phyloP scores from a whole-genome alignment of 2,888 invertebrate species.

The Ochlodes sylvanus region DNA sequence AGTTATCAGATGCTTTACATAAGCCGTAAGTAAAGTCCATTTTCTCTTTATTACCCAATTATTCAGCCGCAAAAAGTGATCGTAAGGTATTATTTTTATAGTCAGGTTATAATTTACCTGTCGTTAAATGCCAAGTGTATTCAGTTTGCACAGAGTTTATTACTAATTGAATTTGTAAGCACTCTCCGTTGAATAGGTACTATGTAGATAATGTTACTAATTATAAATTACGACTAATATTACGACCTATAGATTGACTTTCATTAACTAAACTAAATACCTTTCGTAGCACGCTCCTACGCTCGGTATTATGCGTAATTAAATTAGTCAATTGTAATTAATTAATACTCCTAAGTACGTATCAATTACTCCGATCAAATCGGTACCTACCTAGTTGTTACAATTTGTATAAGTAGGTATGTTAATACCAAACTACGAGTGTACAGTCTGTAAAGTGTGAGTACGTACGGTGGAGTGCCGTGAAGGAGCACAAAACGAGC shows the following conservation, averaged over 20 bases:
- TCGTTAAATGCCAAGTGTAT: constrained; percentile 14
- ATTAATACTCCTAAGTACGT: no score
- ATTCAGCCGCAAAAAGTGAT: constrained; percentile 20
- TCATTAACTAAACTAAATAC: no score
- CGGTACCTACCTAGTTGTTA: not conserved
- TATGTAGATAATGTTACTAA: no score
- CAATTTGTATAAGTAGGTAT: no score
- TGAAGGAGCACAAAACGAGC: constrained; percentile 22
- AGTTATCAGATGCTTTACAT: constrained; percentile 17
- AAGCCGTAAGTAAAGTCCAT: constrained; percentile 18
- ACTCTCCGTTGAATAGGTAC: not conserved
- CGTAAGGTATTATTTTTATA: constrained; percentile 21
- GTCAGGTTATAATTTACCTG: constrained; percentile 12
- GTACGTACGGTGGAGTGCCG: not conserved
- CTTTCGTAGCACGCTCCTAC: no score
- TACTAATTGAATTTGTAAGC: constrained; percentile 12
- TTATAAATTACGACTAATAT: no score
- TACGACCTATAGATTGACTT: no score
- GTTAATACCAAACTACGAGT: no score
- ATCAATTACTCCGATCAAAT: no score
- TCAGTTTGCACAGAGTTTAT: constrained; percentile 3
- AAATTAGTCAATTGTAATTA: no score
- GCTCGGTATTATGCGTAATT: no score
- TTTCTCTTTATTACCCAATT: constrained; percentile 25
- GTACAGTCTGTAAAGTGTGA: no score